These are phyloP conservation scores for Danio albolineatus DNA, from an alignment of 2,797 vertebrate species.

Conservation along the genomic window DNA sequence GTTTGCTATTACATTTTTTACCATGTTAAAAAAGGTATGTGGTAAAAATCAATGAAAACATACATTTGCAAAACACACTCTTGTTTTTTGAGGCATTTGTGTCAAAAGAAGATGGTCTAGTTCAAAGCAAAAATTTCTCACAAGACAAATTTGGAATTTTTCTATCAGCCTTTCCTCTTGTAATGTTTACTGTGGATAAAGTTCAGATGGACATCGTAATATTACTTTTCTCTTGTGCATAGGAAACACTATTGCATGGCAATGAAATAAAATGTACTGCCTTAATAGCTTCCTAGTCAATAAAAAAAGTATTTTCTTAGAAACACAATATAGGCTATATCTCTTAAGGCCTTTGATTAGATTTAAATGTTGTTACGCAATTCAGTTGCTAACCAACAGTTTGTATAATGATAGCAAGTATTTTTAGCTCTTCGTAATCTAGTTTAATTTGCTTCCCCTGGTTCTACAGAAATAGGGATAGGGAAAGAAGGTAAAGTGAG, in stretches of 20 bases:
- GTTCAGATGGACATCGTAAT: background rate
- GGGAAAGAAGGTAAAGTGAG: background rate
- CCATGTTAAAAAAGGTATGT: no score
- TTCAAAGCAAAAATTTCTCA: background rate
- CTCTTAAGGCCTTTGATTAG: conserved; percentile 50
- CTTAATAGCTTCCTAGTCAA: background rate
- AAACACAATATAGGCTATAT: conserved; percentile 16
- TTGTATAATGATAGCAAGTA: conserved; percentile 35
- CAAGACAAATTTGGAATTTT: background rate
- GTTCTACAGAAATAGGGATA: conserved; percentile 3
- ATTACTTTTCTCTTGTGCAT: background rate
- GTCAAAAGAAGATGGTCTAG: background rate
- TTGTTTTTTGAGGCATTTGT: no score
- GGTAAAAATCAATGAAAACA: no score
- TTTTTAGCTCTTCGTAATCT: conserved; percentile 59
- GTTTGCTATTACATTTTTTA: no score
- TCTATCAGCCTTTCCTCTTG: conserved; percentile 17
- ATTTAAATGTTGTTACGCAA: conserved; percentile 39
- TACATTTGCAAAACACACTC: no score
- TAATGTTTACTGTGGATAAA: conserved; percentile 1
- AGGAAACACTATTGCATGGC: background rate
- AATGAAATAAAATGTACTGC: conserved; percentile 1
- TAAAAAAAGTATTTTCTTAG: background rate
- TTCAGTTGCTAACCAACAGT: conserved; percentile 55
- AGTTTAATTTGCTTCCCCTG: conserved; percentile 36